Conservation (phyloP, 2,797 vertebrate species). For the Urophycis tenuis region DNA sequence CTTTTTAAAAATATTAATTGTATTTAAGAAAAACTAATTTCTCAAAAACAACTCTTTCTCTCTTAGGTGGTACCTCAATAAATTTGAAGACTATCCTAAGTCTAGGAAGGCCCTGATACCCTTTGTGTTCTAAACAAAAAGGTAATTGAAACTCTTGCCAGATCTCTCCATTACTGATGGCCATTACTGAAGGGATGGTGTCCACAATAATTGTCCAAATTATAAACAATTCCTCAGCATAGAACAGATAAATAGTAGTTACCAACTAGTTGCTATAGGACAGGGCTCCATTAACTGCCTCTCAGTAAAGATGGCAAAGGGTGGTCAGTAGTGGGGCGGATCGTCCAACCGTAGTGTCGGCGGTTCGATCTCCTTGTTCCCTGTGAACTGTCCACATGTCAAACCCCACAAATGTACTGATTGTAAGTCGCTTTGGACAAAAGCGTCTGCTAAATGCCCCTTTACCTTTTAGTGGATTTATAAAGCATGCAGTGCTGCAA, state of each 20-base stretch:
- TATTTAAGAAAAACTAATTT: neutral
- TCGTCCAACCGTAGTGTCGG: too few species aligned
- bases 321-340: neutral
- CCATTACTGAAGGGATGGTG: neutral
- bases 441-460: too few species aligned
- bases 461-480: too few species aligned
- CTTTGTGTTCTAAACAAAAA: slow-evolving; percentile 74
- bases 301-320: slow-evolving; percentile 20
- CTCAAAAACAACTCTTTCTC: neutral
- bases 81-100: slow-evolving; percentile 93
- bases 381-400: too few species aligned
- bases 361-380: too few species aligned
- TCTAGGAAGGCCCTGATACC: slow-evolving; percentile 84
- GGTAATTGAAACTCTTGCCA: neutral
- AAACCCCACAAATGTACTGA: too few species aligned
- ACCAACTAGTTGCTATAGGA: too few species aligned
- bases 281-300: slow-evolving; percentile 13
- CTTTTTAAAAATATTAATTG: neutral
- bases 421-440: too few species aligned
- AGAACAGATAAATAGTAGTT: too few species aligned
- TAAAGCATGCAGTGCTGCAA: too few species aligned
- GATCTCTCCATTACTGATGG: neutral
- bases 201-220: neutral
- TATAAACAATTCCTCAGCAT: too few species aligned
- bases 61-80: slow-evolving; percentile 85